Conservation (phyloP, 2,888 invertebrate species). For the Drosophila setosimentum region DNA sequence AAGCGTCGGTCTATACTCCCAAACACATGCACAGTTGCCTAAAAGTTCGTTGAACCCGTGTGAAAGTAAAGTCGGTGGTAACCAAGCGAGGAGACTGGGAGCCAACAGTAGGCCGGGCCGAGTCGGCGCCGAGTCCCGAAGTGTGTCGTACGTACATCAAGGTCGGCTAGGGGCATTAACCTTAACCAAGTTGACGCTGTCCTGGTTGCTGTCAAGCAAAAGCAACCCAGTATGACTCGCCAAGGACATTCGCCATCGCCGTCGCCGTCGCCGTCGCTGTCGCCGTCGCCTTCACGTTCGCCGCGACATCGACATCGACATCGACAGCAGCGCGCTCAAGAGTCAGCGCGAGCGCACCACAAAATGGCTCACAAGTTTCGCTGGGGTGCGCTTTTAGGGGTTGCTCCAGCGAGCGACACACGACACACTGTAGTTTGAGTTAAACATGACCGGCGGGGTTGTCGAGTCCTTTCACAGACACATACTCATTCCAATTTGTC, state of each 20-base stretch:
- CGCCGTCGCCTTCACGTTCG: constrained; percentile 18
- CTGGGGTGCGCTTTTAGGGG: constrained; percentile 69
- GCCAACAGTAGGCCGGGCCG: constrained; percentile 58
- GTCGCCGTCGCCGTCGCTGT: not conserved
- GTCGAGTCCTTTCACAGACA: constrained; percentile 24
- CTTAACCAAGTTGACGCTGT: constrained; percentile 76
- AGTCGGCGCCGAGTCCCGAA: constrained; percentile 68
- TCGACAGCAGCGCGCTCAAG: constrained; percentile 41
- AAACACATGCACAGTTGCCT: constrained; percentile 53
- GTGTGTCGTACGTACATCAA: constrained; percentile 76
- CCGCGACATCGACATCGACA: constrained; percentile 14
- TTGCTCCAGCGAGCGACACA: constrained; percentile 52
- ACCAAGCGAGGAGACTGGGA: constrained; percentile 31
- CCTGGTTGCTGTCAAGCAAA: constrained; percentile 54
- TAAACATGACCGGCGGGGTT: constrained; percentile 47
- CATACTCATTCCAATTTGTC: not conserved
- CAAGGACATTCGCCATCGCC: constrained; percentile 68
- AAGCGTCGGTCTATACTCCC: constrained; percentile 18
- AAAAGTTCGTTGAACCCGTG: constrained; percentile 75
- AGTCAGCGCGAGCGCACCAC: constrained; percentile 38
- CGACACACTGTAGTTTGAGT: constrained; percentile 59
- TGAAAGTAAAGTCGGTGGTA: constrained; percentile 64
- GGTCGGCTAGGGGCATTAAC: constrained; percentile 84
- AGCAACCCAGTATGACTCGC: constrained; percentile 54
- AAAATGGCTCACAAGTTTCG: constrained; percentile 65